phyloP scores from a whole-genome alignment of 1,140 invertebrate genomes.

The Brachionus plicatilis region DNA sequence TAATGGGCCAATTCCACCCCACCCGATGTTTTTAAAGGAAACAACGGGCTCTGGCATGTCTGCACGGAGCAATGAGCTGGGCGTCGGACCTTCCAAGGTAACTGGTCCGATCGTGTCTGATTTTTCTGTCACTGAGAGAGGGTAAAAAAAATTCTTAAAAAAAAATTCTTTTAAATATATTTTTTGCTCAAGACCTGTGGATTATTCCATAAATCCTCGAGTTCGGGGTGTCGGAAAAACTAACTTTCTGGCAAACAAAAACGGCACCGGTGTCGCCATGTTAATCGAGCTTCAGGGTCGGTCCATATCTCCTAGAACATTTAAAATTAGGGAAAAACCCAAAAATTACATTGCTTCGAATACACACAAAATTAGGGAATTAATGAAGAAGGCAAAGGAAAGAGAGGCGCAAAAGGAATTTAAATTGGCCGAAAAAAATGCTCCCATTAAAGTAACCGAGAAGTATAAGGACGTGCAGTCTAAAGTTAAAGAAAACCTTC shows the following conservation, averaged over 20 bases:
- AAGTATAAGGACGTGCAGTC: conserved; percentile 52
- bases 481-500: conserved; percentile 48
- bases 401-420: conserved; percentile 43
- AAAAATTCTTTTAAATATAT: neutral
- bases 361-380: conserved; percentile 51
- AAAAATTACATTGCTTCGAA: conserved; percentile 53
- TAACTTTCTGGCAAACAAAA: conserved; percentile 35
- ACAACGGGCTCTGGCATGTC: neutral
- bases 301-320: neutral
- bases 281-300: conserved; percentile 28
- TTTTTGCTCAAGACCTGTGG: neutral
- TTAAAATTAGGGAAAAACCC: conserved; percentile 12
- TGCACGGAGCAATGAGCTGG: neutral
- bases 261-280: neutral
- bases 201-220: conserved; percentile 26
- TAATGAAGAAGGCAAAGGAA: conserved; percentile 49
- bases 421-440: conserved; percentile 43
- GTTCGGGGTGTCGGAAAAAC: neutral
- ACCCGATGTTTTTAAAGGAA: conserved; percentile 29
- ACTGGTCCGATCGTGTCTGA: conserved; percentile 21
- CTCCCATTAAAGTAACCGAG: conserved; percentile 53
- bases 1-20: conserved; percentile 25
- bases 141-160: neutral
- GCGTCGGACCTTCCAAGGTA: conserved; percentile 15
- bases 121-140: neutral